Percentiles rank a stretch among this genome's conserved stretches.
phyloP scores from a whole-genome alignment of 1,140 invertebrate genomes.

The Heliconius eleuchia region DNA sequence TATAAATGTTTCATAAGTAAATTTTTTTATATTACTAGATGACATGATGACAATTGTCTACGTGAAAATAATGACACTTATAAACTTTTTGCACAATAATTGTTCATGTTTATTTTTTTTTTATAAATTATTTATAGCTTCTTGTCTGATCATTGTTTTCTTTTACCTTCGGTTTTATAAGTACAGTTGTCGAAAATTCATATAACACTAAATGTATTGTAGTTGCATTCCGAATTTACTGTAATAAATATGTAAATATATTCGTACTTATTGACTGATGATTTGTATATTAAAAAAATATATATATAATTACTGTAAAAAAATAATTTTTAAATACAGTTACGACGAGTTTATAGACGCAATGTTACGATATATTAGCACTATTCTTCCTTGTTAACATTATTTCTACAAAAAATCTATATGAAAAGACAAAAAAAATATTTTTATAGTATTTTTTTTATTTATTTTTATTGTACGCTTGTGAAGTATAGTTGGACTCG shows the following conservation, averaged over 20 bases:
- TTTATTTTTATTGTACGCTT: constrained; percentile 51
- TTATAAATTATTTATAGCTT: background rate
- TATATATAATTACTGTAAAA: constrained; percentile 13
- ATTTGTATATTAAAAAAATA: constrained; percentile 31
- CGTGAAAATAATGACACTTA: constrained; percentile 1
- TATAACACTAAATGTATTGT: constrained; percentile 3
- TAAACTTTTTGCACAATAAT: constrained; percentile 15
- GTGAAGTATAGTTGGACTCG: constrained; percentile 38
- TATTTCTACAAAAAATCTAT: constrained; percentile 44
- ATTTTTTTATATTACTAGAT: constrained; percentile 18
- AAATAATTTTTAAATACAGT: constrained; percentile 21
- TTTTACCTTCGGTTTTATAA: constrained; percentile 1
- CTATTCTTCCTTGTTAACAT: constrained; percentile 30
- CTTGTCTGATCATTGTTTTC: constrained; percentile 7
- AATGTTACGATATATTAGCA: constrained; percentile 18
- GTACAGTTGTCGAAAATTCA: constrained; percentile 10
- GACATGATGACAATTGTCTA: background rate
- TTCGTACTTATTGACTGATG: constrained; percentile 67
- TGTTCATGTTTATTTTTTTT: constrained; percentile 5
- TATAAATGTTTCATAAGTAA: constrained; percentile 26
- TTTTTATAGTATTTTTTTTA: constrained; percentile 71
- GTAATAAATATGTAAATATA: constrained; percentile 29
- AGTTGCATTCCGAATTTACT: constrained; percentile 28
- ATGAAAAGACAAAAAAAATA: constrained; percentile 59
- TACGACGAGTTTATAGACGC: constrained; percentile 20